Conservation (phyloP, 2,113 vertebrate species). For the Mirounga angustirostris region DNA sequence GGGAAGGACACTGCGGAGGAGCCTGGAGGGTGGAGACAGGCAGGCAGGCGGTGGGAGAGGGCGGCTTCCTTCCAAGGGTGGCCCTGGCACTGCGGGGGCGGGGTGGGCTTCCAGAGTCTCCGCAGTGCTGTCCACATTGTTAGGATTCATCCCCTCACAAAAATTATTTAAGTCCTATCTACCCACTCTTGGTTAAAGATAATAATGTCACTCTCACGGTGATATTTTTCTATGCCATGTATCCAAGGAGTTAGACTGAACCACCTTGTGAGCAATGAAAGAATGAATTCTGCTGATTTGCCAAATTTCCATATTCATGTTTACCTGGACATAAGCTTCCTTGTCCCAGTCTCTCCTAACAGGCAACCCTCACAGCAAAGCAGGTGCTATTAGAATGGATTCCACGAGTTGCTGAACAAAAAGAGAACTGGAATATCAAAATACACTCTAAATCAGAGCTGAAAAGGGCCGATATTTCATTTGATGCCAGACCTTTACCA, state of each 20-base stretch:
- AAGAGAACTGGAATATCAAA: background rate
- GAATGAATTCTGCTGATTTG: background rate
- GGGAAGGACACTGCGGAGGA: fast-evolving
- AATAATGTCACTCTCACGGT: background rate
- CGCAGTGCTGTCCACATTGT: fast-evolving
- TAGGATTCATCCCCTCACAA: background rate
- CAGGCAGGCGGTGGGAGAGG: background rate
- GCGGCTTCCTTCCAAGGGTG: background rate
- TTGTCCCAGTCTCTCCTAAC: background rate
- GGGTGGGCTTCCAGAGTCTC: background rate
- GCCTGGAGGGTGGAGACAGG: too few relatives aligned
- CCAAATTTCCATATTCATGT: background rate
- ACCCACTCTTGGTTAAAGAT: background rate
- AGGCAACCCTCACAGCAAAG: background rate
- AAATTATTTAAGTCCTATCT: background rate
- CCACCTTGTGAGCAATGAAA: background rate
- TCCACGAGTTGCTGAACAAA: background rate
- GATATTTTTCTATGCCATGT: background rate
- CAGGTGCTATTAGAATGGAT: background rate
- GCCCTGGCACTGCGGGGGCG: fast-evolving
- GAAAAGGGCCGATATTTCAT: background rate
- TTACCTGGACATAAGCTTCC: background rate
- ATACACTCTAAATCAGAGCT: background rate
- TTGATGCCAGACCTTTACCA: background rate
- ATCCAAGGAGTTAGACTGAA: background rate